A percentile compares a stretch with the other conserved stretches of the same genome.
These are phyloP conservation scores for Oxystoma pomonae DNA, from an alignment of 2,888 invertebrate genomes.

Conservation along the genomic window DNA sequence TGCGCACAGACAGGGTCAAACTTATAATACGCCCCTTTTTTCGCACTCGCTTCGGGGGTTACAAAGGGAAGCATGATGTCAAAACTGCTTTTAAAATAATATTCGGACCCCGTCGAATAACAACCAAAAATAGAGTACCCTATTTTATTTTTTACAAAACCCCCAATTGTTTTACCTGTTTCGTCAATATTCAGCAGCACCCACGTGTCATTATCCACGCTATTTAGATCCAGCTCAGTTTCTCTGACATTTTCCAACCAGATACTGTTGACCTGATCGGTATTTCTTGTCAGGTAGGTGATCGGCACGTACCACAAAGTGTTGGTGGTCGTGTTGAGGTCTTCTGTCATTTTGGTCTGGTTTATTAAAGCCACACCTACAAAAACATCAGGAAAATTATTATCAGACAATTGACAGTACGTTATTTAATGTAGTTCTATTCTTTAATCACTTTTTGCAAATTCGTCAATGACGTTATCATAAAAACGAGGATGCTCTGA, in stretches of 20 bases:
- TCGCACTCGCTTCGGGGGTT: no score
- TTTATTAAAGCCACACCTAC: constrained; percentile 44
- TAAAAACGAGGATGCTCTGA: no score
- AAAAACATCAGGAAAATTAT: background rate
- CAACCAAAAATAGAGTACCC: no score
- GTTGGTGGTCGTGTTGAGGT: constrained; percentile 24
- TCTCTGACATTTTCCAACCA: constrained; percentile 38
- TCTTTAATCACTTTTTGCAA: no score
- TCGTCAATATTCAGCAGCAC: constrained; percentile 60
- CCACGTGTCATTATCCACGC: constrained; percentile 45
- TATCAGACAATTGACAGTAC: background rate
- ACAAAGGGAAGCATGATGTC: no score
- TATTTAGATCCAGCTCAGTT: constrained; percentile 34
- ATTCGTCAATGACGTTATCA: no score
- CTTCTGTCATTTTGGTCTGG: constrained; percentile 49
- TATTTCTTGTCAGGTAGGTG: constrained; percentile 45
- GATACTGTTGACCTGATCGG: constrained; percentile 26
- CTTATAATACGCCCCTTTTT: no score
- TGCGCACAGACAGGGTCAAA: no score
- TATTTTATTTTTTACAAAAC: no score
- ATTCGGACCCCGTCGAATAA: no score
- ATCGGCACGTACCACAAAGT: constrained; percentile 59
- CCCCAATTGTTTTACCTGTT: constrained; percentile 52
- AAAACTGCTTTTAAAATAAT: no score
- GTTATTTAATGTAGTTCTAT: no score